Evolutionary conservation across 2,888 invertebrate genomes (phyloP).

Genomic region (Chrysina gloriosa): DNA sequence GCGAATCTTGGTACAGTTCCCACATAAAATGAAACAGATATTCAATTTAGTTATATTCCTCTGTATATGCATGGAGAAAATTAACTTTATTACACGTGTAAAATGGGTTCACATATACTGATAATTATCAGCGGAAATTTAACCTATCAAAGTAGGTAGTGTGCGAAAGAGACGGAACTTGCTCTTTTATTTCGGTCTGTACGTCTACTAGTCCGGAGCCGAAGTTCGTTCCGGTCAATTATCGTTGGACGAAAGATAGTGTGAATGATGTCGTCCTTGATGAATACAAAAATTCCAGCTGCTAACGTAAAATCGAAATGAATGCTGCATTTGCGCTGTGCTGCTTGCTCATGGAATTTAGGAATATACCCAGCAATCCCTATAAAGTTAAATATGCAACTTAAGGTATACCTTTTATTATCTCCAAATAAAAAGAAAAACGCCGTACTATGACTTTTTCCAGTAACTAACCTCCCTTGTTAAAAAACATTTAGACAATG

Average conservation of each 20-base stretch:
- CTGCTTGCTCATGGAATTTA: slow-evolving; percentile 35
- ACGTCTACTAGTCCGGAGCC: slow-evolving; percentile 1
- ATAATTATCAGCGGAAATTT: no score
- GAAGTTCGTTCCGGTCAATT: slow-evolving; percentile 36
- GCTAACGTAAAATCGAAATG: slow-evolving; percentile 49
- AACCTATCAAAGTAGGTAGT: no score
- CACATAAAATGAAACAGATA: neutral
- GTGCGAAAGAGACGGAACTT: no score
- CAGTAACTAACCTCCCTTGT: no score
- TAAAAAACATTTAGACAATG: no score
- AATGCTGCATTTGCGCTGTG: slow-evolving; percentile 39
- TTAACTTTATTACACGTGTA: no score
- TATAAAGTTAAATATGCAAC: neutral
- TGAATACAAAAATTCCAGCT: slow-evolving; percentile 47
- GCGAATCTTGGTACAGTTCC: neutral
- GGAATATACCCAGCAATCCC: neutral
- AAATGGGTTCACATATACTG: no score
- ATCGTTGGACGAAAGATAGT: slow-evolving; percentile 19
- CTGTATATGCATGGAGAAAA: no score
- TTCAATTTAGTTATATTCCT: neutral
- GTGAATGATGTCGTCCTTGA: slow-evolving; percentile 20
- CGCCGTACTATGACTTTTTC: no score
- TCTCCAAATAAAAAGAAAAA: no score
- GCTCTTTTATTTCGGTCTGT: no score
- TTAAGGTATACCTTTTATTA: no score